Percentiles rank a stretch among this genome's conserved stretches.
Conservation (phyloP, 2,888 invertebrate genomes). For the Sylvicola cinctus region DNA sequence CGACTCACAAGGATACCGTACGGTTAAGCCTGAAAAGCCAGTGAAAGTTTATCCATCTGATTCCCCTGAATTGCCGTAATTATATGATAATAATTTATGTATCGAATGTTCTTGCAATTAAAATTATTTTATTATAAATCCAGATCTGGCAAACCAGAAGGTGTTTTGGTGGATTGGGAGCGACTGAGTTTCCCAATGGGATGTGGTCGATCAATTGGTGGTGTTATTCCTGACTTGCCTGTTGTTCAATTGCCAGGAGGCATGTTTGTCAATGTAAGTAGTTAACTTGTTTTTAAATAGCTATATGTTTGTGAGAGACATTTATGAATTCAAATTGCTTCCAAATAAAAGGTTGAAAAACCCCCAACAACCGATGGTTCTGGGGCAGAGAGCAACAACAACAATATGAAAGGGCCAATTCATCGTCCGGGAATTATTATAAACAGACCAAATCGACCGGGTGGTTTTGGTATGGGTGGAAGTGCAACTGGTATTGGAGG, state of each 20-base stretch:
- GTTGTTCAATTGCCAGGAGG: constrained; percentile 16
- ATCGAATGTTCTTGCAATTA: too few species aligned
- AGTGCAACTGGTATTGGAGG: too few species aligned
- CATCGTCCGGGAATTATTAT: too few species aligned
- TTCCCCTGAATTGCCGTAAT: constrained; percentile 7
- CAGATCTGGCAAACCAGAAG: too few species aligned
- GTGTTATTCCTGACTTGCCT: constrained; percentile 18
- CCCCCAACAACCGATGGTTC: neutral
- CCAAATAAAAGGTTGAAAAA: neutral
- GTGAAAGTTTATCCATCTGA: constrained; percentile 41
- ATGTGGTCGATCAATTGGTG: constrained; percentile 34
- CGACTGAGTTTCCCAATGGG: constrained; percentile 51
- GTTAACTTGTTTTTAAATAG: constrained; percentile 22
- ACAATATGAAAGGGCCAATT: too few species aligned
- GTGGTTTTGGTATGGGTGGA: constrained; percentile 1
- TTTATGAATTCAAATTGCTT: too few species aligned
- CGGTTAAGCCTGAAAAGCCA: constrained; percentile 44
- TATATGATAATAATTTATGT: too few species aligned
- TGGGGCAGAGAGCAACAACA: neutral
- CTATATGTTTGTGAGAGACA: too few species aligned
- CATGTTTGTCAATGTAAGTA: constrained; percentile 25
- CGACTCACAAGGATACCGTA: constrained; percentile 56
- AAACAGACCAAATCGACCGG: constrained; percentile 2
- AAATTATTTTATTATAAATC: too few species aligned
- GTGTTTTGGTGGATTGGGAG: too few species aligned